phyloP scores from a whole-genome alignment of 1,140 invertebrate genomes.

The Drosophila sp. region DNA sequence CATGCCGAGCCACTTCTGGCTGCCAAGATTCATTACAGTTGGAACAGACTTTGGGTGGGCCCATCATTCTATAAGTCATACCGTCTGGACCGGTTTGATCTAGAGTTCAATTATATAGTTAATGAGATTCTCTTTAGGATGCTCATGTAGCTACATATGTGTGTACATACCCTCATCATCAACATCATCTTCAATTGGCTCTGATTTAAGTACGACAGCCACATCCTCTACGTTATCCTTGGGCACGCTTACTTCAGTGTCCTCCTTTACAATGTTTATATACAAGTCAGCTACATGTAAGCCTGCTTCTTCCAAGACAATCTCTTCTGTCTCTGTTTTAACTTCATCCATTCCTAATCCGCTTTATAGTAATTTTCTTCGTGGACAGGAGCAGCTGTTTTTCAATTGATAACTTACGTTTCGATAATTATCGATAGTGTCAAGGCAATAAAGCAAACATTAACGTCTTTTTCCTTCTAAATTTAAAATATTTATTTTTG shows the following conservation, averaged over 20 bases:
- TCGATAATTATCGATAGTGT: too few relatives aligned
- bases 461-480: too few relatives aligned
- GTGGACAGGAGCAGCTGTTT: too few relatives aligned
- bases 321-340: background rate
- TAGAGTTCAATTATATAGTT: background rate
- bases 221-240: background rate
- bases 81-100: background rate
- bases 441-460: too few relatives aligned
- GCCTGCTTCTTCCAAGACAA: background rate
- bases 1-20: background rate
- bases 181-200: background rate
- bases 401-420: too few relatives aligned
- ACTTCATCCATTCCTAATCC: background rate
- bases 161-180: background rate
- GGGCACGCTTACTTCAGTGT: background rate
- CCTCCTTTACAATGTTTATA: conserved; percentile 7
- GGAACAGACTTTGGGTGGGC: conserved; percentile 11
- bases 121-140: background rate
- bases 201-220: background rate
- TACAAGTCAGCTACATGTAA: background rate
- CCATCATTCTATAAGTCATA: conserved; percentile 3
- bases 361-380: too few relatives aligned
- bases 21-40: conserved; percentile 6
- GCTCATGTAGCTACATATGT: too few relatives aligned
- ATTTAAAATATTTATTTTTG: too few relatives aligned